Percentiles rank a stretch among this genome's conserved stretches.
Evolutionary conservation across 2,113 vertebrate genomes (phyloP).

Genomic region (Peucedramus taeniatus): DNA sequence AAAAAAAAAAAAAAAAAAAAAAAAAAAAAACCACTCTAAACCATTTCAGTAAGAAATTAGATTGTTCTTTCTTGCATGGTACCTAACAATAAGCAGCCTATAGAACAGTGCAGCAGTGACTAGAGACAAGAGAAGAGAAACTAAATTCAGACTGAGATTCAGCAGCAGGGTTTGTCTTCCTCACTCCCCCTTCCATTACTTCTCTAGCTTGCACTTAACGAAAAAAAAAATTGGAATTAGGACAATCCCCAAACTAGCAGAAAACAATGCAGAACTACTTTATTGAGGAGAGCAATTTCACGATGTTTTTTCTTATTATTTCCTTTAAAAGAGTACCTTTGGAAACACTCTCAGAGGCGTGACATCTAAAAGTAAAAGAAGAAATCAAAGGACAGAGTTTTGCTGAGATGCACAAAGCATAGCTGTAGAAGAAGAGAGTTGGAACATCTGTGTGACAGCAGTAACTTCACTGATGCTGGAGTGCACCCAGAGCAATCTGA

Average conservation of each 20-base stretch:
- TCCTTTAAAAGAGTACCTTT: neutral
- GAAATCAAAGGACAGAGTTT: neutral
- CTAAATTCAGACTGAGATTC: neutral
- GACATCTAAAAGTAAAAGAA: neutral
- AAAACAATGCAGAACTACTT: neutral
- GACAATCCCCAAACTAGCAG: neutral
- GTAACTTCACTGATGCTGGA: neutral
- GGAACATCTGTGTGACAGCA: neutral
- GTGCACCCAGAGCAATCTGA: neutral
- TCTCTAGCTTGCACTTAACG: neutral
- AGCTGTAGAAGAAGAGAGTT: neutral
- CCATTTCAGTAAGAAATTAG: neutral
- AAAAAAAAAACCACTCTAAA: neutral
- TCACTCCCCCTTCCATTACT: neutral
- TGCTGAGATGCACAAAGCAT: neutral
- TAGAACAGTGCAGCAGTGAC: neutral
- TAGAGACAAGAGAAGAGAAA: neutral
- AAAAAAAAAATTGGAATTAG: neutral
- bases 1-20: neutral
- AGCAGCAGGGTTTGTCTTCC: neutral
- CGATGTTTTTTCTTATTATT: neutral
- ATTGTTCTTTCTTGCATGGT: neutral
- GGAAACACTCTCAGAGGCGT: neutral
- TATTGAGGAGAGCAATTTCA: neutral
- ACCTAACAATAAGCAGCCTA: neutral